Evolutionary conservation across 2,797 vertebrate genomes (phyloP), one percentile per base, ranked within the genome.

Genomic region (Morelia viridis): DNA sequence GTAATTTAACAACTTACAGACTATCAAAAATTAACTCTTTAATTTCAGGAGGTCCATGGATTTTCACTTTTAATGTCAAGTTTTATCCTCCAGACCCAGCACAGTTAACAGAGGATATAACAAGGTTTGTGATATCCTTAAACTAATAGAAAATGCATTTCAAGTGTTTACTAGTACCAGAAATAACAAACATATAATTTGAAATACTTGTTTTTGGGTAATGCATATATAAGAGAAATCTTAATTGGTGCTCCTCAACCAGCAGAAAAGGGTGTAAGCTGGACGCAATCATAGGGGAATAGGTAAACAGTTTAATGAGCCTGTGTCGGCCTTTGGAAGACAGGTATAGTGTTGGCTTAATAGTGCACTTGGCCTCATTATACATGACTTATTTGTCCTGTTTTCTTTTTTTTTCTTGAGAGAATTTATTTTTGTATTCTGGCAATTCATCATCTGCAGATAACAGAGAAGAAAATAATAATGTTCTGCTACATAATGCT

Each of bases 71-170:
- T 96, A 99, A 98, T 94, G 99, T 99, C 94, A 99, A 99, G 89
- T 99, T 99, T 96, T 99, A 99, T 88, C 99, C 99, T 0, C 98
- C 99, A 0, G 99, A 99, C 93, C 99, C 99, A 1, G 98, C 99
- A 10, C 99, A 99, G 95, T 97, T 99, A 65, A 99, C 99, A 60
- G 99, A 99, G 95, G 99, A 99, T 96, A 99, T 99, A 95, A 99
- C 99, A 57, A 99, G 99, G 99, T 99, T 87, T 88, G 92, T 6
- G 28, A 87, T 57, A 24, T 46, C n/a, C 24, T n/a, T 53, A 56
- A 53, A 24, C 31, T 87, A 24, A 80, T 11, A 46, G 19, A 80
- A 80, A 80, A 80, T 80, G 35, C 64, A 65, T 65, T 65, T 65
- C 64, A 65, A 28, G 13, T 11, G 15, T 76, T 76, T 11, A 31